Conservation (phyloP, 1,140 invertebrate species). For the Aporrectodea caliginosa region DNA sequence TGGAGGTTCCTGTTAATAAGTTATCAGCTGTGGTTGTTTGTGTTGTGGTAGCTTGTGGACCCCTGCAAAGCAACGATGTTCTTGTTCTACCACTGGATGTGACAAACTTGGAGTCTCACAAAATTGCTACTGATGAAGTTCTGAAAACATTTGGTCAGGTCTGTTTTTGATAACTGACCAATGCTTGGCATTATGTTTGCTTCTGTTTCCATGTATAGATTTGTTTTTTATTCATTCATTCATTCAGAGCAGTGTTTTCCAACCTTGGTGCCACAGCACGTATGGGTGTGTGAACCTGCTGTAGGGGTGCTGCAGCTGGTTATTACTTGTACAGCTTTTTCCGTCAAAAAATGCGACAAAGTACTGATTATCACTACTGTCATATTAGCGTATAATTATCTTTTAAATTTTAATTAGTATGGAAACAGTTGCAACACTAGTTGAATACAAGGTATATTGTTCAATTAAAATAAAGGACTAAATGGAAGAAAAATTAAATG, state of each 20-base stretch:
- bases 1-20: background rate
- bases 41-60: conserved; percentile 41
- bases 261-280: background rate
- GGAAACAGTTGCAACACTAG: no score
- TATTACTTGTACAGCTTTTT: no score
- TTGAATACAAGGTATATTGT: no score
- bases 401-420: no score
- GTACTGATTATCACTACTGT: no score
- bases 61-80: conserved; percentile 61
- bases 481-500: no score
- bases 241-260: background rate
- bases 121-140: conserved; percentile 63
- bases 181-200: background rate
- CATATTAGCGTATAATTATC: no score
- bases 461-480: no score
- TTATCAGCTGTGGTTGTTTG: background rate
- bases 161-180: conserved; percentile 29
- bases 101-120: conserved; percentile 62
- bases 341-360: no score
- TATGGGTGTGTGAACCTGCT: no score
- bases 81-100: conserved; percentile 71
- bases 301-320: no score
- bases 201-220: conserved; percentile 8
- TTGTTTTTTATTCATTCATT: background rate
- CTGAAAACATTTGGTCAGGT: conserved; percentile 70